These are phyloP conservation scores for Chelonus formosanus DNA, from an alignment of 2,888 invertebrate species.

Conservation along the genomic window DNA sequence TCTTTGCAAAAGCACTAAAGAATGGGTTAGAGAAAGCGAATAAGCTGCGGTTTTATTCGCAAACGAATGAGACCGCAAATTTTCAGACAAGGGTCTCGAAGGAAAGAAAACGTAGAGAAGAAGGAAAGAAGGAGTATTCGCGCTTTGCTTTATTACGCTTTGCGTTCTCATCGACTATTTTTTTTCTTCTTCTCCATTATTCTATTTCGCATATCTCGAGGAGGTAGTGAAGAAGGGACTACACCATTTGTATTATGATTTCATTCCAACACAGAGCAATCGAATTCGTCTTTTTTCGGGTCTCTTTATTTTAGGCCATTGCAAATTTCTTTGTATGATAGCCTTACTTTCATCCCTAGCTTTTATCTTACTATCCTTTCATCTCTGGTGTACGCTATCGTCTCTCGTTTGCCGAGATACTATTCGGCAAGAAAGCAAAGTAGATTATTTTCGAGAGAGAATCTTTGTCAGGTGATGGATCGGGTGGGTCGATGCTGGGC, in stretches of 20 bases:
- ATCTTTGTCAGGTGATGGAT: constrained; percentile 24
- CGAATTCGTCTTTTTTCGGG: too few species aligned
- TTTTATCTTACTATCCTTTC: neutral
- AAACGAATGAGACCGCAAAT: constrained; percentile 4
- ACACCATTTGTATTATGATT: too few species aligned
- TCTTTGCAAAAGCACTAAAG: constrained; percentile 21
- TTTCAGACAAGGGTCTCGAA: neutral
- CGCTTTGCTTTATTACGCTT: neutral
- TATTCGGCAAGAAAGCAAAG: constrained; percentile 21
- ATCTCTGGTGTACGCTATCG: constrained; percentile 10
- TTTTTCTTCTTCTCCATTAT: constrained; percentile 19
- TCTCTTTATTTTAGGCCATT: too few species aligned
- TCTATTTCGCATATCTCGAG: constrained; percentile 8
- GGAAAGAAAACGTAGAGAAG: neutral
- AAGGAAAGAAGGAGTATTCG: constrained; percentile 4
- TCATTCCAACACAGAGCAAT: too few species aligned
- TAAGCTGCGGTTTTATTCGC: constrained; percentile 17
- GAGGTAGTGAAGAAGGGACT: too few species aligned
- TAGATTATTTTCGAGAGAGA: constrained; percentile 1
- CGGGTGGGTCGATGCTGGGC: constrained; percentile 19
- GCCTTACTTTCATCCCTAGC: constrained; percentile 12
- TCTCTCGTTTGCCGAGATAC: constrained; percentile 36
- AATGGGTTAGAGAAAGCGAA: constrained; percentile 16
- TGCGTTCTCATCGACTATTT: constrained; percentile 1
- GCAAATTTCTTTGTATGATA: neutral